Percentiles rank a stretch among this genome's conserved stretches.
These are phyloP conservation scores for Capromys pilorides DNA, from an alignment of 2,797 vertebrate species.

Conservation along the genomic window DNA sequence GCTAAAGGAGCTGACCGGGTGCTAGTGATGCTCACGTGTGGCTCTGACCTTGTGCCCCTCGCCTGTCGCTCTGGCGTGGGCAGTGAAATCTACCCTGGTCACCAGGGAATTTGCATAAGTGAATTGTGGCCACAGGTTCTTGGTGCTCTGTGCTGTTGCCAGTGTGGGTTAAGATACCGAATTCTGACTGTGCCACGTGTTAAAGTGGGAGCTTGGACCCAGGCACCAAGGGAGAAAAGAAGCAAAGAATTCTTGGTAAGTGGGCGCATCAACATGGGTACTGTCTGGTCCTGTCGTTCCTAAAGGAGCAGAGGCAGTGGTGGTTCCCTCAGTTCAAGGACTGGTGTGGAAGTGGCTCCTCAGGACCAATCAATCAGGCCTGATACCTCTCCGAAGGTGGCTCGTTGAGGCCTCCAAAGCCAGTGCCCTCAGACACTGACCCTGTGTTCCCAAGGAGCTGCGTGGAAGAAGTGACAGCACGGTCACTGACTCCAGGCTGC, in stretches of 20 bases:
- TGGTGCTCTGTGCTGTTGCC: neutral
- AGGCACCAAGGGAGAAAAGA: neutral
- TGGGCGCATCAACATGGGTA: neutral
- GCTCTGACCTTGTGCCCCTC: neutral
- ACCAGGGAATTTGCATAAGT: neutral
- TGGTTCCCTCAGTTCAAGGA: neutral
- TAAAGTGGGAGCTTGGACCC: neutral
- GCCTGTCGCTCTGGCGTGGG: neutral
- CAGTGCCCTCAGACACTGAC: neutral
- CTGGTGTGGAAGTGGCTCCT: neutral
- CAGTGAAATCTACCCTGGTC: neutral
- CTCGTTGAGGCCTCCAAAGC: rapidly evolving
- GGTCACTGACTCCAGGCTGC: neutral
- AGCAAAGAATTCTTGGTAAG: neutral
- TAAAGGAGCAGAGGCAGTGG: rapidly evolving
- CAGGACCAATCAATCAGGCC: neutral
- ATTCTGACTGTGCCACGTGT: neutral
- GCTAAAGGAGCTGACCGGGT: neutral
- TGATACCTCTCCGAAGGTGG: neutral
- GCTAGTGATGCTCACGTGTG: neutral
- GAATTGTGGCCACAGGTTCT: neutral
- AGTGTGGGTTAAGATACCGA: neutral
- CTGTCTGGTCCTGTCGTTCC: neutral
- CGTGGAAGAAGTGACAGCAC: neutral
- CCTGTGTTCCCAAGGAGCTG: neutral